Evolutionary conservation across 1,140 invertebrate genomes (phyloP).

Genomic region (Capitella teleta): DNA sequence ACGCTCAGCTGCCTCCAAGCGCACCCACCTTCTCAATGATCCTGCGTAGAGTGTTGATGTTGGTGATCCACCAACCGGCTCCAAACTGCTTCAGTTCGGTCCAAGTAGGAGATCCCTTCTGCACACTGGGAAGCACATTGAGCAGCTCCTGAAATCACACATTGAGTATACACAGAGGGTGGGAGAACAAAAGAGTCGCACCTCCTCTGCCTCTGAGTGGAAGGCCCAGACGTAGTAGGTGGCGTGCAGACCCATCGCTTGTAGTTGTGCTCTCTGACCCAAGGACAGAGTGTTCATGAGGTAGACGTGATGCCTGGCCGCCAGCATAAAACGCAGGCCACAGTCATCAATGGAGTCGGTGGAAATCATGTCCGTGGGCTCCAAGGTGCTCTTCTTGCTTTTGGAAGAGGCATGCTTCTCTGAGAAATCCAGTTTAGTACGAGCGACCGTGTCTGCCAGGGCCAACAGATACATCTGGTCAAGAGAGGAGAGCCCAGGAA

Average conservation of each 20-base stretch:
- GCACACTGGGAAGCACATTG: constrained; percentile 66
- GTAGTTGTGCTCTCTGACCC: constrained; percentile 71
- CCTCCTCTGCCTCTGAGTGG: constrained; percentile 95
- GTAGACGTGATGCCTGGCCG: constrained; percentile 96
- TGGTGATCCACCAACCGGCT: constrained; percentile 93
- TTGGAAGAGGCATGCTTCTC: constrained; percentile 18
- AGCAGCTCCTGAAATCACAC: constrained; percentile 49
- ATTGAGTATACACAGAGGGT: background rate
- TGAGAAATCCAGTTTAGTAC: constrained; percentile 35
- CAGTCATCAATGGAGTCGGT: constrained; percentile 90
- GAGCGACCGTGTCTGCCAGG: constrained; percentile 89
- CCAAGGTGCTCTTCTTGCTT: constrained; percentile 9
- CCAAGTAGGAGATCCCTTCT: constrained; percentile 66
- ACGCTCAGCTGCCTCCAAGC: too few species aligned
- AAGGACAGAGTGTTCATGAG: constrained; percentile 80
- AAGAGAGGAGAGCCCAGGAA: constrained; percentile 89
- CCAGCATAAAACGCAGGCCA: constrained; percentile 85
- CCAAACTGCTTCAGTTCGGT: constrained; percentile 81
- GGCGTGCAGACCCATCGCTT: constrained; percentile 78
- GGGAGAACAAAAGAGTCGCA: constrained; percentile 10
- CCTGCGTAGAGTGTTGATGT: constrained; percentile 65
- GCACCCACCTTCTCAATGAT: constrained; percentile 84
- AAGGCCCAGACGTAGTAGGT: constrained; percentile 97
- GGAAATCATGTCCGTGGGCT: too few species aligned
- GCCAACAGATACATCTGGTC: constrained; percentile 99